Evolutionary conservation across 2,797 vertebrate species (phyloP).

Genomic region (Salarias fasciatus): DNA sequence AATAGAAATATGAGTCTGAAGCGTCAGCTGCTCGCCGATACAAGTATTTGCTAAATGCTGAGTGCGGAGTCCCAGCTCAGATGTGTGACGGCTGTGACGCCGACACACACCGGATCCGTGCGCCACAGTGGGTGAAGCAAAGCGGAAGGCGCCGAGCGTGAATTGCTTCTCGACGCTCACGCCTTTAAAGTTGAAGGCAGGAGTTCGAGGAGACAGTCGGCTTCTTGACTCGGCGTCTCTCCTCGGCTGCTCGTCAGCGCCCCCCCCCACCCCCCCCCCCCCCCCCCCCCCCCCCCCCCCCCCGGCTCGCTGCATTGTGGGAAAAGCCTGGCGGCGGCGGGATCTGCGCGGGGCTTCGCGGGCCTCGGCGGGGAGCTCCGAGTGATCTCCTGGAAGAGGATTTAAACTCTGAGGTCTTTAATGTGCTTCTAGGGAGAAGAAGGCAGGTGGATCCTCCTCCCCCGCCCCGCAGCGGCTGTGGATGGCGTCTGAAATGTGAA

Average conservation of each 20-base stretch:
- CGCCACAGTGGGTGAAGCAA: conserved; percentile 11
- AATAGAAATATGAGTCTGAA: too few species aligned
- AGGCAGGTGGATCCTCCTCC: conserved; percentile 60
- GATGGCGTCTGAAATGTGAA: conserved; percentile 69
- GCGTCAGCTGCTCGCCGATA: neutral
- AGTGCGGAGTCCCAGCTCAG: conserved; percentile 18
- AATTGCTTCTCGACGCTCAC: conserved; percentile 1
- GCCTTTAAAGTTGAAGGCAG: conserved; percentile 36
- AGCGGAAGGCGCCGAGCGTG: conserved; percentile 10
- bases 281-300: too few species aligned
- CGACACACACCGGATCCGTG: conserved; percentile 14
- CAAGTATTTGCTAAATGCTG: conserved; percentile 8
- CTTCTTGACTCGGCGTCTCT: conserved; percentile 31
- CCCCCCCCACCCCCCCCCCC: too few species aligned
- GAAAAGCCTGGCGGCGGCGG: conserved; percentile 44
- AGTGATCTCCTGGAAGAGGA: conserved; percentile 73
- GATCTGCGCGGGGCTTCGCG: conserved; percentile 55
- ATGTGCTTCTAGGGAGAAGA: conserved; percentile 67
- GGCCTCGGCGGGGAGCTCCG: conserved; percentile 56
- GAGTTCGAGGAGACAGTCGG: conserved; percentile 30
- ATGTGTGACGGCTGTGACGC: conserved; percentile 49
- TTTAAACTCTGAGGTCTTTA: conserved; percentile 74
- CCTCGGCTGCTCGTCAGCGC: conserved; percentile 28
- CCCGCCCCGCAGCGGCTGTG: conserved; percentile 54
- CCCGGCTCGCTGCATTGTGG: conserved; percentile 25